Percentiles rank a stretch among this genome's conserved stretches.
Evolutionary conservation across 2,113 vertebrate genomes (phyloP).

Genomic region (Pitta sordida): DNA sequence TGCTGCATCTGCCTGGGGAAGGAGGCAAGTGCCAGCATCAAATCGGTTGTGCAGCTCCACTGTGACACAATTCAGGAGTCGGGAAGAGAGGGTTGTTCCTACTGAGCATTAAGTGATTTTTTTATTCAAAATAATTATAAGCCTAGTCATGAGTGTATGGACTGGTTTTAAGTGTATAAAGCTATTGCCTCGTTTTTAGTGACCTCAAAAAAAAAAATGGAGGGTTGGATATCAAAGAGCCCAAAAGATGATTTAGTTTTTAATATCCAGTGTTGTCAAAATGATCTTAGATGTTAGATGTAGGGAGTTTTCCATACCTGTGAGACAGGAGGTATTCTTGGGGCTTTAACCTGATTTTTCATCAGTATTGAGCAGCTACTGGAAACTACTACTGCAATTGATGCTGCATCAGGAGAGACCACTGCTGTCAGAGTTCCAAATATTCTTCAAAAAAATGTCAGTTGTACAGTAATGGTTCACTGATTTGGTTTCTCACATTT

Average conservation of each 20-base stretch:
- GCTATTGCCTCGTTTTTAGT: neutral
- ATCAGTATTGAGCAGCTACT: neutral
- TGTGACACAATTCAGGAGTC: neutral
- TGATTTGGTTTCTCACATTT: neutral
- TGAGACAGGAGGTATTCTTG: neutral
- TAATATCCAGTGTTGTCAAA: neutral
- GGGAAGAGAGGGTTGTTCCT: neutral
- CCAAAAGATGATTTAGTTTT: neutral
- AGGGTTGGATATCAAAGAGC: neutral
- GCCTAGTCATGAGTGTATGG: neutral
- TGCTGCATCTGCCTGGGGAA: neutral
- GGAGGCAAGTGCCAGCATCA: neutral
- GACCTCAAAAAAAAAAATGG: neutral
- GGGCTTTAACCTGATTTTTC: neutral
- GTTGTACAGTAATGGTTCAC: neutral
- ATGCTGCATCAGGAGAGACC: neutral
- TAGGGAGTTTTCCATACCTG: neutral
- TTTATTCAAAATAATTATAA: neutral
- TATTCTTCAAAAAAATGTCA: neutral
- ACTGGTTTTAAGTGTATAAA: neutral
- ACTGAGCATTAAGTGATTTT: neutral
- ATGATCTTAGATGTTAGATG: fast-evolving
- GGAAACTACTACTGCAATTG: neutral
- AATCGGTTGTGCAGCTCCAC: neutral
- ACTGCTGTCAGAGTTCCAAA: neutral